phyloP scores from a whole-genome alignment of 1,140 invertebrate genomes.

The Brachionus rotundiformis region DNA sequence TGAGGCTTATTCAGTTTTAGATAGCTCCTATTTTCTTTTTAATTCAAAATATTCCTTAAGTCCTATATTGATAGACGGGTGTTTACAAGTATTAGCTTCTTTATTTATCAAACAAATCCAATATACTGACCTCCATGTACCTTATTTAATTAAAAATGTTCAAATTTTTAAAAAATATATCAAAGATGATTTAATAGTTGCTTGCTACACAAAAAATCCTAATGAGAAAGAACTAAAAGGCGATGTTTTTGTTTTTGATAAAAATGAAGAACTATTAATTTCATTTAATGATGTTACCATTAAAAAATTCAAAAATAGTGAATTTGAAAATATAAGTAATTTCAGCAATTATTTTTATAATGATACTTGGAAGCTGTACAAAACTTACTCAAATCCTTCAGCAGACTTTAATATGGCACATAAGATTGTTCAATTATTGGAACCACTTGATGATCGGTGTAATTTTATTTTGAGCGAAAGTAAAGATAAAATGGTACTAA shows the following conservation, averaged over 20 bases:
- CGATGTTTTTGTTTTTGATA: not conserved
- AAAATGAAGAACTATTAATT: not conserved
- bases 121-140: not conserved
- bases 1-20: not conserved
- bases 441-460: not conserved
- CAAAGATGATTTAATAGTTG: not conserved
- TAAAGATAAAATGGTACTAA: not conserved
- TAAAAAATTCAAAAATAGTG: not conserved
- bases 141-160: not conserved
- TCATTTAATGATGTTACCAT: not conserved
- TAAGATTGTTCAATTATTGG: not conserved
- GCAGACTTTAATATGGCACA: not conserved
- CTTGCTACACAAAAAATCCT: not conserved
- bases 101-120: not conserved
- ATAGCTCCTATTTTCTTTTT: not conserved
- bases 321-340: not conserved
- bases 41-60: not conserved
- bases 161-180: not conserved
- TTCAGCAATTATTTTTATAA: not conserved
- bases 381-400: not conserved
- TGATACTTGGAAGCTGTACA: not conserved
- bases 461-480: not conserved
- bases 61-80: not conserved
- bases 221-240: not conserved
- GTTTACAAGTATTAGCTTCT: not conserved